phyloP scores from a whole-genome alignment of 30 jellyfish, hydroid and myxozoan species.

The Aurelia sp. region DNA sequence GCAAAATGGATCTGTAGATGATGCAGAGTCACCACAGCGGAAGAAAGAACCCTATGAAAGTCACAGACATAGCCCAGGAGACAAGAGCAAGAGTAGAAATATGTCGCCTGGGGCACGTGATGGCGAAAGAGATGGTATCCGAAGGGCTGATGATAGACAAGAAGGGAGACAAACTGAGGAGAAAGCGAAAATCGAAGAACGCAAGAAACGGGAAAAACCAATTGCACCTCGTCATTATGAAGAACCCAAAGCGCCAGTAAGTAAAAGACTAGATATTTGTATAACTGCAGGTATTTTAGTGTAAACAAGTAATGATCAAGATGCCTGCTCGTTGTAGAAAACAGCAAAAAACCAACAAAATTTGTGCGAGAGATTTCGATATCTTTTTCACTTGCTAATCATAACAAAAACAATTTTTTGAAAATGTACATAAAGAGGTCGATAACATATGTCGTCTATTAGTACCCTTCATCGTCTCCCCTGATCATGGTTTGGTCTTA shows the following conservation, averaged over 20 bases:
- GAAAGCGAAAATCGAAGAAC: background rate
- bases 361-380: background rate
- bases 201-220: background rate
- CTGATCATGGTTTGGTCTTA: too few species aligned
- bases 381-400: background rate
- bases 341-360: background rate
- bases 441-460: background rate
- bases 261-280: background rate
- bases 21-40: background rate
- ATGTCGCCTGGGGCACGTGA: background rate
- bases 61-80: background rate
- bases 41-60: too few species aligned
- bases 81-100: background rate
- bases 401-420: background rate
- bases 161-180: background rate
- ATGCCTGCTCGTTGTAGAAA: background rate
- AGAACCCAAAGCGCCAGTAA: constrained; percentile 75
- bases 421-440: background rate
- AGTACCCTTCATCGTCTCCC: background rate
- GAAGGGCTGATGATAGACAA: background rate
- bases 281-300: background rate
- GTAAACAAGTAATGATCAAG: background rate
- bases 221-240: constrained; percentile 32
- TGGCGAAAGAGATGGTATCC: background rate
- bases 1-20: constrained; percentile 6